Percentiles rank a stretch among this genome's conserved stretches.
Conservation (phyloP, 2,888 invertebrate genomes). For the Gonocerus acuteangulatus region DNA sequence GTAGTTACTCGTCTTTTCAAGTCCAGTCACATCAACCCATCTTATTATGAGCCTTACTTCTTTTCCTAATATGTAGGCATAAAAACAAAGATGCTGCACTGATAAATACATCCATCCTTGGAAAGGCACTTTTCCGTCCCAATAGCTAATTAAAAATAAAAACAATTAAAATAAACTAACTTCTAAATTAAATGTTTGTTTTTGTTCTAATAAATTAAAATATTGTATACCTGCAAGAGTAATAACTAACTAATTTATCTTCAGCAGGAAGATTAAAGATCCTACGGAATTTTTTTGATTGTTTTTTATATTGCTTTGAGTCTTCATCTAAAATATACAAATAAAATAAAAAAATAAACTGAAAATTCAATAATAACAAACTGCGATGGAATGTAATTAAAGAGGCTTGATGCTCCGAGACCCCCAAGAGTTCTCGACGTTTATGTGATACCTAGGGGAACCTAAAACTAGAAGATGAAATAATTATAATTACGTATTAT, state of each 20-base stretch:
- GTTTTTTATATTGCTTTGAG: constrained; percentile 66
- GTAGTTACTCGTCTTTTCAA: constrained; percentile 67
- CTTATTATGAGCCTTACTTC: constrained; percentile 81
- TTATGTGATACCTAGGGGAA: too few species aligned
- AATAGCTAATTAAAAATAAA: constrained; percentile 49
- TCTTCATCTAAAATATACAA: constrained; percentile 62
- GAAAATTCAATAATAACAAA: not conserved
- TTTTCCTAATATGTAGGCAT: constrained; percentile 85
- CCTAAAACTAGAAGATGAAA: too few species aligned
- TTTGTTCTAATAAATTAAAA: too few species aligned
- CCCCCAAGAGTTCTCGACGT: too few species aligned
- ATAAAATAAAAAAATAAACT: constrained; percentile 28
- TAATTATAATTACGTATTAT: too few species aligned
- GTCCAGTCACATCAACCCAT: constrained; percentile 81
- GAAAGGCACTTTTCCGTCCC: constrained; percentile 86
- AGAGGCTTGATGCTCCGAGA: too few species aligned
- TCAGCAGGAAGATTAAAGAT: constrained; percentile 85
- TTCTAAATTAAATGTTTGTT: constrained; percentile 1
- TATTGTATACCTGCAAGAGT: constrained; percentile 69
- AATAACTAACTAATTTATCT: constrained; percentile 92
- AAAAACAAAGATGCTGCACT: constrained; percentile 90
- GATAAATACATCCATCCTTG: constrained; percentile 98
- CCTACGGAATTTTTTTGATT: constrained; percentile 74
- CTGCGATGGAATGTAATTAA: too few species aligned
- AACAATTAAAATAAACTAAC: not conserved